phyloP scores from a whole-genome alignment of 2,113 vertebrate genomes.

The Formicarius rufipectus region DNA sequence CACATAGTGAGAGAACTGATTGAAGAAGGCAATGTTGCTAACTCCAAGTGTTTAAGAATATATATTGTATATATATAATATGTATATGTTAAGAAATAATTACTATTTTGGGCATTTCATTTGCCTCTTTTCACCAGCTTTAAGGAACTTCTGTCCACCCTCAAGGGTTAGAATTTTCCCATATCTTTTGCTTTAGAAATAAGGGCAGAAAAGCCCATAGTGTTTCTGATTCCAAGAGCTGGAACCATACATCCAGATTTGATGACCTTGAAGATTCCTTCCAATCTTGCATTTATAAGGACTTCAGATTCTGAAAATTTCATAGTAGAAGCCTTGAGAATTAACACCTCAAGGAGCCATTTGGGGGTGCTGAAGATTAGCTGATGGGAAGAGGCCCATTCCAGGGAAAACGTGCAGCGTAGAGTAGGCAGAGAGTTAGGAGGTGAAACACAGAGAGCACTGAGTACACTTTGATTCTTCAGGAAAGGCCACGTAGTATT shows the following conservation, averaged over 20 bases:
- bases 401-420: not conserved
- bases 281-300: not conserved
- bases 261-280: not conserved
- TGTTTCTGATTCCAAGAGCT: not conserved
- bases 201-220: rapidly evolving
- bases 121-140: not conserved
- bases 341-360: not conserved
- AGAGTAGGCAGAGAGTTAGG: not conserved
- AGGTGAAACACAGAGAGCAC: not conserved
- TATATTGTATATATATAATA: too few relatives aligned
- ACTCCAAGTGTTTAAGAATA: not conserved
- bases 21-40: not conserved
- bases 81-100: not conserved
- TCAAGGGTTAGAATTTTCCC: not conserved
- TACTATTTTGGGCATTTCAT: not conserved
- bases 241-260: not conserved
- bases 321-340: not conserved
- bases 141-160: not conserved
- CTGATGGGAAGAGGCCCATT: not conserved
- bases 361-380: not conserved
- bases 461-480: not conserved
- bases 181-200: not conserved
- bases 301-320: not conserved
- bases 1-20: not conserved
- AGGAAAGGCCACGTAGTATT: not conserved